These are phyloP conservation scores for Luperina testacea DNA, from an alignment of 2,888 invertebrate species.

Conservation along the genomic window DNA sequence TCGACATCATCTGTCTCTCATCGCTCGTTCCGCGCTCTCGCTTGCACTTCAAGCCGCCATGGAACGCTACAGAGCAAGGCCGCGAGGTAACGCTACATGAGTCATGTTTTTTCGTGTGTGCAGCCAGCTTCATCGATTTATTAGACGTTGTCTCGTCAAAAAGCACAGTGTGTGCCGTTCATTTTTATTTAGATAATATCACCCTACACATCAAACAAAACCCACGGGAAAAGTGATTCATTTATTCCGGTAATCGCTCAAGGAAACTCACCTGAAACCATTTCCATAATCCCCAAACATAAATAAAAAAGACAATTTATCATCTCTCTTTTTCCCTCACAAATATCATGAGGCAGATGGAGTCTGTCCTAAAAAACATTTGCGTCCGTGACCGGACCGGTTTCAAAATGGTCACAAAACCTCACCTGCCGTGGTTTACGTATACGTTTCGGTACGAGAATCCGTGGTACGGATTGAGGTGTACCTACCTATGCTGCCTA, in stretches of 20 bases:
- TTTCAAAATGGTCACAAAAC: conserved; percentile 24
- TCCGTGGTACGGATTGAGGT: background rate
- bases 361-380: conserved; percentile 41
- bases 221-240: background rate
- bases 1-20: too few relatives aligned
- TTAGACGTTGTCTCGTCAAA: too few relatives aligned
- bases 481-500: background rate
- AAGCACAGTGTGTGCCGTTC: background rate
- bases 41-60: too few relatives aligned
- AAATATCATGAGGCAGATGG: conserved; percentile 27
- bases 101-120: too few relatives aligned
- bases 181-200: background rate
- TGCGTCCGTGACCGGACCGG: conserved; percentile 9
- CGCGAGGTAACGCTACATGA: too few relatives aligned
- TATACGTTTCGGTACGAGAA: background rate
- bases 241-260: conserved; percentile 23
- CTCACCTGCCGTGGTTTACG: conserved; percentile 30
- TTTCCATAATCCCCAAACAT: conserved; percentile 9
- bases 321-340: conserved; percentile 27
- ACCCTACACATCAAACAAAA: background rate
- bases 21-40: too few relatives aligned
- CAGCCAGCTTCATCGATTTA: too few relatives aligned
- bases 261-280: conserved; percentile 19
- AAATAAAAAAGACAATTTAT: conserved; percentile 52
- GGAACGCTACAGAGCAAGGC: too few relatives aligned